Evolutionary conservation across 2,113 vertebrate species (phyloP), one percentile per base, ranked within the genome.

Genomic region (Piaya cayana): DNA sequence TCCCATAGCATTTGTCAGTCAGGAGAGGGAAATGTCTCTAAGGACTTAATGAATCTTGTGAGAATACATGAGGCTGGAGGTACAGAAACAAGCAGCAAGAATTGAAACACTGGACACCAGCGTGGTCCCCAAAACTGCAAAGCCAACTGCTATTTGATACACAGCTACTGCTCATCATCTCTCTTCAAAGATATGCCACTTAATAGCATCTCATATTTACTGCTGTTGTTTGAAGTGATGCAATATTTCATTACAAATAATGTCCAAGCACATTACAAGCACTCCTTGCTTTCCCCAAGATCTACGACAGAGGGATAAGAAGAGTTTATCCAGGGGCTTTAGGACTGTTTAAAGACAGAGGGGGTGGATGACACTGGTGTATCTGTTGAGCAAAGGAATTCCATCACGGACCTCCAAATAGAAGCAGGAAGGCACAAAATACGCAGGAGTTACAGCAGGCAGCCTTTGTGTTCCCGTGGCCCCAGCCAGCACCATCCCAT

Each of bases 211-310:
- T 72, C 71, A 25, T 26, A 12, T 74, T 65, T 50, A 18, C 56
- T 83, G 26, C 47, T 80, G 39, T 21, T 52, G 26, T 39, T 91
- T 82, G 37, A 64, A 92, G 32, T 49, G 59, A 76, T 70, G n/a
- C 74, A 71, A 29, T 53, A 68, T 68, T 92, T 86, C 62, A 49
- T 89, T 89, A 42, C 55, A 85, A 85, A 53, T 72, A 76, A 65
- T 6, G 49, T 26, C 76, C 50, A 42, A 58, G 50, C 67, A 75
- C 76, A 80, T 74, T 52, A 52, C 55, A 81, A 93, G 55, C 37
- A 8, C 63, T 88, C 75, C 47, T 37, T 56, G 43, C 67, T 76
- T 52, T 81, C 34, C 71, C n/a, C 69, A 83, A 49, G 43, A n/a
- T 36, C 75, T 60, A 21, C 0, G 27, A 11, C 56, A 36, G 34